Base-by-base conservation (phyloP, 2,888 invertebrate genomes). In the Hipparchia semele region DNA sequence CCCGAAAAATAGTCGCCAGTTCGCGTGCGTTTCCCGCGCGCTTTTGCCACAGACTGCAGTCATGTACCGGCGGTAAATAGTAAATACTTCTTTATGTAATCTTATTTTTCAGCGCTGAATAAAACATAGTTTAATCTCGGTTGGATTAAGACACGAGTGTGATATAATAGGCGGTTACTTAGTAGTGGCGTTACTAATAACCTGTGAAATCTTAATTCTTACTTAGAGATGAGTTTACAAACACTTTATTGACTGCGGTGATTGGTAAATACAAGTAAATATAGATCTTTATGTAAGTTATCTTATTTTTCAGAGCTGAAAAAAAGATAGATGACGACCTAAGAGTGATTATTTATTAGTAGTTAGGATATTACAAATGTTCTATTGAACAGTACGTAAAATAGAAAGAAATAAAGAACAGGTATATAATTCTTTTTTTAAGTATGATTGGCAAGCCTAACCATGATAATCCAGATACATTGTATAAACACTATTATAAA, bases 11-110 rank as follows among this genome's bases (percentile, higher is more conserved):
- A 54, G 9, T 6, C 49, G 49, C 8, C 3, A 8, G n/a, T 61
- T 53, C 66, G 70, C 75, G 75, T 71, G 73, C 70, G 75, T 60
- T 67, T 67, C 70, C 45, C 60, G 73, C 75, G 70, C 67, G 69
- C 71, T 62, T 54, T 54, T 53, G 59, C 69, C 73, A 70, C 75
- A 53, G 71, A 75, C 75, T 75, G 73, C 60, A 53, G 53, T n/a
- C 13, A 39, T 10, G 8, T 45, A 23, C 39, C 33, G 53, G 53
- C 39, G 45, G 69, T 61, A 53, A 61, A 69, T 61, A 53, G 69
- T 61, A 61, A 69, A 69, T 61, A 69, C 53, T 61, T 68, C 67
- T 68, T 69, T 61, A 69, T 69, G 69, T 69, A 69, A 69, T 61
- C 33, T 53, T 33, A 69, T 69, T 69, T 68, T 69, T 69, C 69